Percentiles rank a stretch among this genome's conserved stretches.
Conservation (phyloP, 2,113 vertebrate genomes). For the Dromaius novaehollandiae region DNA sequence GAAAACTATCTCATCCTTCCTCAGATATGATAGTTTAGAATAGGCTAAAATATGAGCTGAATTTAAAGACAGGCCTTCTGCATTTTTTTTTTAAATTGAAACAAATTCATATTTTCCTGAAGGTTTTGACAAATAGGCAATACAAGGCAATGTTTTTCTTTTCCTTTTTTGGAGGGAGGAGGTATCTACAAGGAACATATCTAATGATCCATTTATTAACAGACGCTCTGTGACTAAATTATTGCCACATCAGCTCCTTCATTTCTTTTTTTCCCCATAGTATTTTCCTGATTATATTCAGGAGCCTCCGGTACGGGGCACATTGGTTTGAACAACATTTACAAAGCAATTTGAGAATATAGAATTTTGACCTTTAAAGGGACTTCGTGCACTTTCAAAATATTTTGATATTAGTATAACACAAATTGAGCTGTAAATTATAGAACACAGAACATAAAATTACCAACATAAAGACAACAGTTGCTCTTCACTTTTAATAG, state of each 20-base stretch:
- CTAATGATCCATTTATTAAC: conserved; percentile 82
- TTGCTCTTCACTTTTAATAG: not conserved
- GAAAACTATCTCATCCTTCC: not conserved
- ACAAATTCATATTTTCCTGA: not conserved
- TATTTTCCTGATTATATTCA: not conserved
- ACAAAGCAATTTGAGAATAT: not conserved
- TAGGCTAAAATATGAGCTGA: not conserved
- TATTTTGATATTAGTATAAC: conserved; percentile 5
- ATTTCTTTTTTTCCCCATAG: conserved; percentile 37
- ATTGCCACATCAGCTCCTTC: conserved; percentile 46
- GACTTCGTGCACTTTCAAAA: not conserved
- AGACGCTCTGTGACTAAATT: conserved; percentile 69
- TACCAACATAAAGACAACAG: not conserved
- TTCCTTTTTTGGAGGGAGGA: not conserved
- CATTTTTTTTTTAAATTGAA: not conserved
- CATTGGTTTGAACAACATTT: conserved; percentile 23
- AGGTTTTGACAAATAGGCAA: conserved; percentile 54
- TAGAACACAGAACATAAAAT: not conserved
- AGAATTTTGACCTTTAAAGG: conserved; percentile 41
- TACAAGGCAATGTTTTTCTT: conserved; percentile 41
- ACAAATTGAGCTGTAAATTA: conserved; percentile 16
- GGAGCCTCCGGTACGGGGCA: not conserved
- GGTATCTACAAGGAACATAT: conserved; percentile 71
- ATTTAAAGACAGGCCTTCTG: not conserved
- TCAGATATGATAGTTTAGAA: not conserved